Conservation (phyloP, 1,140 invertebrate species). For the Cryptotermes secundus region DNA sequence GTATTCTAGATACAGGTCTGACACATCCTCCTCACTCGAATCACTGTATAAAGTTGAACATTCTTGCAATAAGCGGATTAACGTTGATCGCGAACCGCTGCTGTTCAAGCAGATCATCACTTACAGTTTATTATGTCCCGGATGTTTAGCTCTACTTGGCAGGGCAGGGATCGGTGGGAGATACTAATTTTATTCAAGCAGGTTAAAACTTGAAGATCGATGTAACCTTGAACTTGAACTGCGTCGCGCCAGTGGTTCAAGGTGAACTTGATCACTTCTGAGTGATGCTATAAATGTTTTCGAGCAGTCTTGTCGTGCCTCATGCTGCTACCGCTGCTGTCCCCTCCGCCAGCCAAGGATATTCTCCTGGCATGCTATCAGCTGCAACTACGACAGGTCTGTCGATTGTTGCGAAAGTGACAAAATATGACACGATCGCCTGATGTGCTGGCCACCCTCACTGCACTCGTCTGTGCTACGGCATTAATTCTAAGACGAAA, state of each 20-base stretch:
- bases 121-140: neutral
- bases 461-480: no score
- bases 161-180: neutral
- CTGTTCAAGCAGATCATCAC: neutral
- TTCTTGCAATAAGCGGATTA: no score
- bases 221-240: neutral
- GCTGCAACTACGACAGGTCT: neutral
- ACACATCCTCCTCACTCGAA: no score
- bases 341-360: neutral
- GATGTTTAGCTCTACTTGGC: neutral
- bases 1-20: no score
- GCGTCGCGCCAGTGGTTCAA: constrained; percentile 16
- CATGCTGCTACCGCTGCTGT: neutral
- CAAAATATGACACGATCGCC: no score
- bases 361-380: neutral
- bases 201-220: neutral
- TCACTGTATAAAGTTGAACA: no score
- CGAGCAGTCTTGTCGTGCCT: neutral
- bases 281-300: constrained; percentile 12
- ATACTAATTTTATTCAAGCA: neutral
- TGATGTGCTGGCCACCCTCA: no score
- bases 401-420: neutral
- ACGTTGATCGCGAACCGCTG: neutral
- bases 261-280: constrained; percentile 5
- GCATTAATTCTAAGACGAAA: no score